Conservation (phyloP, 2,888 invertebrate genomes). For the Pegoplata infirma region DNA sequence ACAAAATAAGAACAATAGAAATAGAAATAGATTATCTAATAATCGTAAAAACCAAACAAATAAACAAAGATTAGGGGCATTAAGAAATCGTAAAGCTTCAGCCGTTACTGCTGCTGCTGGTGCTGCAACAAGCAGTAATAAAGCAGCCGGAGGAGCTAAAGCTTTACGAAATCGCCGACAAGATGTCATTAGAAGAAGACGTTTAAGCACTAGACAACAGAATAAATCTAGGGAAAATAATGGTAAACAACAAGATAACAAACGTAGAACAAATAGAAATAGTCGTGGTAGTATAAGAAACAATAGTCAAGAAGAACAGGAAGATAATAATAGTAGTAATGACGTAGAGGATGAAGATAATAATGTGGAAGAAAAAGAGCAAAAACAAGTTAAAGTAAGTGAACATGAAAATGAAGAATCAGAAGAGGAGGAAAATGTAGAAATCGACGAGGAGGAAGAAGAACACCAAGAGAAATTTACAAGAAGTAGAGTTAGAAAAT, state of each 20-base stretch:
- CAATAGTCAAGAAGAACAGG: constrained; percentile 22
- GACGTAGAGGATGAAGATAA: constrained; percentile 55
- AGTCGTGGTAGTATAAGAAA: constrained; percentile 33
- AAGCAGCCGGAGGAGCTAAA: neutral
- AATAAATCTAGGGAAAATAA: constrained; percentile 14
- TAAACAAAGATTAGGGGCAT: constrained; percentile 34
- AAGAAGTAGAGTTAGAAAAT: constrained; percentile 26
- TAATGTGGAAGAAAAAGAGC: no score
- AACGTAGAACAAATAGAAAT: constrained; percentile 33
- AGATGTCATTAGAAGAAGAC: neutral
- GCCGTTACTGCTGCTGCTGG: neutral
- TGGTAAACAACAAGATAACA: constrained; percentile 10
- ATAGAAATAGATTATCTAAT: constrained; percentile 46
- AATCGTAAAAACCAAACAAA: constrained; percentile 42
- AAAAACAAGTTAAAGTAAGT: no score
- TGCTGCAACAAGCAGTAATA: neutral
- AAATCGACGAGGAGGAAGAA: constrained; percentile 11
- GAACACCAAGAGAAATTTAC: constrained; percentile 38
- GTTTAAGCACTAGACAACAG: constrained; percentile 18
- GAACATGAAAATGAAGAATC: neutral
- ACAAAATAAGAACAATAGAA: constrained; percentile 64
- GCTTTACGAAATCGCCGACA: constrained; percentile 14
- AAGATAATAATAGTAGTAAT: constrained; percentile 59
- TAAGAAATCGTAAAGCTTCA: constrained; percentile 37
- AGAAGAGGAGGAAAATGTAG: constrained; percentile 15